A percentile compares a stretch with the other conserved stretches of the same genome.
These are phyloP conservation scores for Hozukius guyotensis DNA, from an alignment of 2,797 vertebrate species.

Conservation along the genomic window DNA sequence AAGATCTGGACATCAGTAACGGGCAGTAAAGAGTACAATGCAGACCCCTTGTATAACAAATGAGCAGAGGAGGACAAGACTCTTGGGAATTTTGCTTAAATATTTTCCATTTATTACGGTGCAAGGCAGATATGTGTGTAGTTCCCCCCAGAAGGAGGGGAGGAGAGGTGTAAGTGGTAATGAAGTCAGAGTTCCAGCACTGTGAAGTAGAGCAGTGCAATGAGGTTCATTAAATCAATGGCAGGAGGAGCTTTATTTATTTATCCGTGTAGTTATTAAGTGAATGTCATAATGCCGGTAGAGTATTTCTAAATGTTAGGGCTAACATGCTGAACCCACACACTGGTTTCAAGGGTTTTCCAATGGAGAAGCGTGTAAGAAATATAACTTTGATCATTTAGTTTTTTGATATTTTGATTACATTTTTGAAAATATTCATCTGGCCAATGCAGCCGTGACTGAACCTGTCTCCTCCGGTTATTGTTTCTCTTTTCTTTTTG, in stretches of 20 bases:
- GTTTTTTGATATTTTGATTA: not conserved
- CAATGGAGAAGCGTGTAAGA: not conserved
- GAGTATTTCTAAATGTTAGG: slow-evolving; percentile 1
- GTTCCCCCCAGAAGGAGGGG: not conserved
- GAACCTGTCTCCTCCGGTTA: not conserved
- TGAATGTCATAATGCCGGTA: not conserved
- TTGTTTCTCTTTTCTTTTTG: not conserved
- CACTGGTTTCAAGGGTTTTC: not conserved
- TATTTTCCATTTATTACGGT: not conserved
- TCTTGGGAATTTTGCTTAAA: not conserved
- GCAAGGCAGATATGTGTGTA: not conserved
- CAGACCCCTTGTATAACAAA: not conserved
- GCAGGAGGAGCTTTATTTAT: not conserved
- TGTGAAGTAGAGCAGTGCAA: too few species aligned
- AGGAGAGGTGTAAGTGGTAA: not conserved
- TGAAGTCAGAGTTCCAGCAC: not conserved
- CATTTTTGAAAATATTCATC: not conserved
- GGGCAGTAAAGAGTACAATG: not conserved
- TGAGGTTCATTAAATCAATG: too few species aligned
- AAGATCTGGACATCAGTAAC: not conserved
- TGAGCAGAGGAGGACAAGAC: not conserved
- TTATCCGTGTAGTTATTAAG: not conserved
- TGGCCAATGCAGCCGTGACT: not conserved
- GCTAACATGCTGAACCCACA: not conserved
- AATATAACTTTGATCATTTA: not conserved